These are phyloP conservation scores for Ridgeia piscesae DNA, from an alignment of 1,140 invertebrate genomes.

Conservation along the genomic window DNA sequence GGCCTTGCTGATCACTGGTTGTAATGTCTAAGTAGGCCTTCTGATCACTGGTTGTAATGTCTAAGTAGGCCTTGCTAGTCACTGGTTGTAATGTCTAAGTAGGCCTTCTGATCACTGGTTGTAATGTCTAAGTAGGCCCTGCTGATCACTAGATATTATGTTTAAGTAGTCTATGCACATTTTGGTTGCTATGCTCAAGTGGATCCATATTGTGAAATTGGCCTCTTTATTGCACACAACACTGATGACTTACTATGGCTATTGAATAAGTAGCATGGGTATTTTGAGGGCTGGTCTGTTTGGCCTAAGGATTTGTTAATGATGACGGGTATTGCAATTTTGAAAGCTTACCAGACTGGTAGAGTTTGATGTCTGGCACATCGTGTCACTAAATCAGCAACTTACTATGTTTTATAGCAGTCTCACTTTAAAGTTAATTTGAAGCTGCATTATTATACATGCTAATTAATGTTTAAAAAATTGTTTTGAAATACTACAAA, in stretches of 20 bases:
- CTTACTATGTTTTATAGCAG: no score
- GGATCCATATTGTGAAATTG: neutral
- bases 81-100: neutral
- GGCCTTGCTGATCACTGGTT: neutral
- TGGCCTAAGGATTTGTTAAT: neutral
- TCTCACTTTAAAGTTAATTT: neutral
- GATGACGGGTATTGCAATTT: neutral
- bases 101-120: neutral
- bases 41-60: no score
- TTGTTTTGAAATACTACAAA: neutral
- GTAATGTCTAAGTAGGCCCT: neutral
- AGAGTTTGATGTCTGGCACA: no score
- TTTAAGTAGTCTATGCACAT: neutral
- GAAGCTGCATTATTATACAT: neutral
- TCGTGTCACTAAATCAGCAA: no score
- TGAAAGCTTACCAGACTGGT: neutral
- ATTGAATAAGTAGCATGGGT: neutral
- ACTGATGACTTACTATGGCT: neutral
- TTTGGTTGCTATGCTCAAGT: neutral
- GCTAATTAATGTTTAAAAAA: neutral
- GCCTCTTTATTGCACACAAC: neutral
- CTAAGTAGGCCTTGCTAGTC: neutral
- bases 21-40: neutral
- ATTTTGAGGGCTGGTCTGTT: neutral
- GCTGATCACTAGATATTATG: neutral